Conservation (phyloP, 1,140 invertebrate genomes). For the Camponotus pennsylvanicus region DNA sequence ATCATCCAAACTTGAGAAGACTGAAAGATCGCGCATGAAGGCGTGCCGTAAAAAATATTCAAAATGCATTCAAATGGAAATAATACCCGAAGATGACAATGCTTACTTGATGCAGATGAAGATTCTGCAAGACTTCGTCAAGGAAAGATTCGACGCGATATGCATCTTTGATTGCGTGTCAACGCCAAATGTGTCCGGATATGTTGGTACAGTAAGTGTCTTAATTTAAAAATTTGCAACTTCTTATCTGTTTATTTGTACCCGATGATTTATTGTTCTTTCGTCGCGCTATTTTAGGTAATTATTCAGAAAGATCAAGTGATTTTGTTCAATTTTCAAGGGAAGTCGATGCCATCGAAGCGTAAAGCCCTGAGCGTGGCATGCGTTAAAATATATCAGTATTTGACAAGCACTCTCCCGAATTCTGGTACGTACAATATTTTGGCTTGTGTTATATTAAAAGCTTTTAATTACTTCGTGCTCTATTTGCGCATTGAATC, state of each 20-base stretch:
- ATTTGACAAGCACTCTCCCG: conserved; percentile 36
- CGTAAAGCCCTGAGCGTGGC: conserved; percentile 68
- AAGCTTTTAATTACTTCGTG: conserved; percentile 50
- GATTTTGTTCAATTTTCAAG: conserved; percentile 69
- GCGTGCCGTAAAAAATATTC: conserved; percentile 27
- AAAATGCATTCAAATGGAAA: not conserved
- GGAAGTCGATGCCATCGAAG: conserved; percentile 64
- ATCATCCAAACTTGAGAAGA: not conserved
- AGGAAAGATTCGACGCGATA: conserved; percentile 70
- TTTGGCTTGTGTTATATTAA: conserved; percentile 38
- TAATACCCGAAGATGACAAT: conserved; percentile 17
- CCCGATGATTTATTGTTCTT: not conserved
- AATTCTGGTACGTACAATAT: conserved; percentile 55
- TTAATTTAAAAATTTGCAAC: not conserved
- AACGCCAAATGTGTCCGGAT: not conserved
- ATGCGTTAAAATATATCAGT: conserved; percentile 68
- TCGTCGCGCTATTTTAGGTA: conserved; percentile 58
- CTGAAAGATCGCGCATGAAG: conserved; percentile 43
- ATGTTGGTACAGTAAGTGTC: conserved; percentile 52
- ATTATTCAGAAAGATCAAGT: conserved; percentile 58
- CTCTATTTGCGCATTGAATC: conserved; percentile 44
- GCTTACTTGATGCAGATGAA: conserved; percentile 43
- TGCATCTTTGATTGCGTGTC: conserved; percentile 71
- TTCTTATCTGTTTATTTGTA: not conserved
- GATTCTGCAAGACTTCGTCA: conserved; percentile 74